phyloP scores from a whole-genome alignment of 2,888 invertebrate species.

The Sarcophaga caerulescens region DNA sequence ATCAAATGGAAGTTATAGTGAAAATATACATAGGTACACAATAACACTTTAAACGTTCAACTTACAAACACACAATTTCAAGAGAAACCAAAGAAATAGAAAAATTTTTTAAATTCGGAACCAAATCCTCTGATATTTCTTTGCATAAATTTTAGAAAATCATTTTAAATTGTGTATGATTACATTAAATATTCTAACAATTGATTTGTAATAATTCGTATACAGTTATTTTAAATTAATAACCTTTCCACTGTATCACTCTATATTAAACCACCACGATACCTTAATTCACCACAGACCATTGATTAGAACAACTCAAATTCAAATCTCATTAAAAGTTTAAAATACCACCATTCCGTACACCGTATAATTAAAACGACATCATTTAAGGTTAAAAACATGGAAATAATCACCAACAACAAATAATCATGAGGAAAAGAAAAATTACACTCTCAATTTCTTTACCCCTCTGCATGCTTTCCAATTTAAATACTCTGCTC shows the following conservation, averaged over 20 bases:
- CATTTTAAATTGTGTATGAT: too few relatives aligned
- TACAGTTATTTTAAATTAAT: too few relatives aligned
- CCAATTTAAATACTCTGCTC: neutral
- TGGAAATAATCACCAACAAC: slow-evolving; percentile 2
- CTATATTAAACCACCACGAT: neutral
- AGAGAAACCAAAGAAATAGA: too few relatives aligned
- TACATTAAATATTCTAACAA: too few relatives aligned
- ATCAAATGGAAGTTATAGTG: too few relatives aligned
- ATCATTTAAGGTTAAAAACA: slow-evolving; percentile 40
- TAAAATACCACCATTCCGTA: neutral
- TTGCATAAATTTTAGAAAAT: too few relatives aligned
- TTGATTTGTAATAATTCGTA: too few relatives aligned
- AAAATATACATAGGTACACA: too few relatives aligned
- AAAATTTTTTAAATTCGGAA: too few relatives aligned
- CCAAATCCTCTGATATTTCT: too few relatives aligned
- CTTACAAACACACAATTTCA: too few relatives aligned
- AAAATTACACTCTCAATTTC: neutral
- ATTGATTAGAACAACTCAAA: slow-evolving; percentile 2
- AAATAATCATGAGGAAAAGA: neutral
- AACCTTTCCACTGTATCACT: neutral
- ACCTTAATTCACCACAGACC: neutral
- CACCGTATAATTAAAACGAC: slow-evolving; percentile 37
- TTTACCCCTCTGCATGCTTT: neutral
- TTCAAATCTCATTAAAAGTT: slow-evolving; percentile 20
- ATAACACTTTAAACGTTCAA: too few relatives aligned